Percentiles rank a stretch among this genome's conserved stretches.
Conservation (phyloP, 2,113 vertebrate species). For the Lonchura striata region DNA sequence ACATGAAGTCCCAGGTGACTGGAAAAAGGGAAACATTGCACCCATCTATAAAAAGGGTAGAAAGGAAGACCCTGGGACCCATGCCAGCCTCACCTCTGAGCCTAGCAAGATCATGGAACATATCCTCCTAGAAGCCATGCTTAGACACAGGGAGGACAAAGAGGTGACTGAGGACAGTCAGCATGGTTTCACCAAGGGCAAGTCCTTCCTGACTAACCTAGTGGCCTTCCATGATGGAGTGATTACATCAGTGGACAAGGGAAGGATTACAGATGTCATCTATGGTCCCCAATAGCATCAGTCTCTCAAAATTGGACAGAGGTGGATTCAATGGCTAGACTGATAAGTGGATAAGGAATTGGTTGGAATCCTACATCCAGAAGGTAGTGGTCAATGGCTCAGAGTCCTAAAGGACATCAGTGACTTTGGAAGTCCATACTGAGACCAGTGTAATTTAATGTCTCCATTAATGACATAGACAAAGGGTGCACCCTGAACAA, state of each 20-base stretch:
- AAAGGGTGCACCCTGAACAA: not conserved
- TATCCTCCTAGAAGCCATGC: not conserved
- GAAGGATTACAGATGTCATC: not conserved
- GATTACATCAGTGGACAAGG: not conserved
- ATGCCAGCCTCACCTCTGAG: not conserved
- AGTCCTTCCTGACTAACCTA: not conserved
- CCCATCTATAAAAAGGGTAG: not conserved
- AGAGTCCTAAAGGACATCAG: not conserved
- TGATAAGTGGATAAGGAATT: not conserved
- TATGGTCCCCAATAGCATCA: rapidly evolving
- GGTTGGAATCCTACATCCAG: not conserved
- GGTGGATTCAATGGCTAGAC: not conserved
- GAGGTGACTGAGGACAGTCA: not conserved
- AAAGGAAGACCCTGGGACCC: not conserved
- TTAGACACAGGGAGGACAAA: not conserved
- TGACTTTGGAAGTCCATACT: not conserved
- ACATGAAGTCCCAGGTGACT: not conserved
- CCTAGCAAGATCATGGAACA: not conserved
- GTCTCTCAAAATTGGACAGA: not conserved
- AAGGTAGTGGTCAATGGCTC: not conserved
- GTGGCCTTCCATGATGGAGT: not conserved
- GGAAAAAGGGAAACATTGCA: not conserved
- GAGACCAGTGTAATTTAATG: not conserved
- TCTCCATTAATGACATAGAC: not conserved
- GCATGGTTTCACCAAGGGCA: not conserved